phyloP scores from a whole-genome alignment of 2,888 invertebrate species.

The Scaptomyza tumidula region DNA sequence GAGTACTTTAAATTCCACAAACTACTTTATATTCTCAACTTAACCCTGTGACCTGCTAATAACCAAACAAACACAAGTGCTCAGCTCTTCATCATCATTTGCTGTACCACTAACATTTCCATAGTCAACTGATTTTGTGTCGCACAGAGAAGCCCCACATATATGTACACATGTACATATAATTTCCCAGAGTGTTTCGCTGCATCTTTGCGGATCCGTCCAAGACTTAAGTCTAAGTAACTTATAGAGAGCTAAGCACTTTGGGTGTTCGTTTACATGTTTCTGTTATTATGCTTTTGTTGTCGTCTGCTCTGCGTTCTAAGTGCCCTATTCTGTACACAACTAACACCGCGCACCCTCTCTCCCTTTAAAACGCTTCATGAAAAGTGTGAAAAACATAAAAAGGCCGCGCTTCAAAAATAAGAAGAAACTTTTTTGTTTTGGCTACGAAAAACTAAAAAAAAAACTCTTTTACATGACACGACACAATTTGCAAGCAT shows the following conservation, averaged over 20 bases:
- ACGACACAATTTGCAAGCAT: slow-evolving; percentile 79
- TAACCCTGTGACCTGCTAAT: slow-evolving; percentile 64
- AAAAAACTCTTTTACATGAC: slow-evolving; percentile 67
- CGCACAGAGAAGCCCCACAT: slow-evolving; percentile 31
- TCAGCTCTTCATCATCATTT: slow-evolving; percentile 20
- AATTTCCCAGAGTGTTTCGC: slow-evolving; percentile 29
- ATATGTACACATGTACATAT: slow-evolving; percentile 6
- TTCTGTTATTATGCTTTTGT: slow-evolving; percentile 18
- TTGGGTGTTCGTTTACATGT: slow-evolving; percentile 73
- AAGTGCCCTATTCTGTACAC: slow-evolving; percentile 42
- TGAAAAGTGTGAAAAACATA: slow-evolving; percentile 74
- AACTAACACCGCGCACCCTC: background rate
- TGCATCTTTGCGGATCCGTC: slow-evolving; percentile 32
- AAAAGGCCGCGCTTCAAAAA: slow-evolving; percentile 72
- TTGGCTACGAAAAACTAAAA: slow-evolving; percentile 35
- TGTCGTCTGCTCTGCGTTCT: slow-evolving; percentile 38
- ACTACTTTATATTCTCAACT: slow-evolving; percentile 54
- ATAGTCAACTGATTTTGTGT: slow-evolving; percentile 35
- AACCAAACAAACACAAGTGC: slow-evolving; percentile 51
- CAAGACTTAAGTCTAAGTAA: slow-evolving; percentile 55
- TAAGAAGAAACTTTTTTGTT: slow-evolving; percentile 48
- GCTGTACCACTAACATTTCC: slow-evolving; percentile 31
- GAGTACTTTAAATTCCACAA: background rate
- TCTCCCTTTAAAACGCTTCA: background rate
- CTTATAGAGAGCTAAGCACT: slow-evolving; percentile 59